A percentile compares a stretch with the other conserved stretches of the same genome.
Evolutionary conservation across 2,113 vertebrate genomes (phyloP).

Genomic region (Dipodomys stephensi): DNA sequence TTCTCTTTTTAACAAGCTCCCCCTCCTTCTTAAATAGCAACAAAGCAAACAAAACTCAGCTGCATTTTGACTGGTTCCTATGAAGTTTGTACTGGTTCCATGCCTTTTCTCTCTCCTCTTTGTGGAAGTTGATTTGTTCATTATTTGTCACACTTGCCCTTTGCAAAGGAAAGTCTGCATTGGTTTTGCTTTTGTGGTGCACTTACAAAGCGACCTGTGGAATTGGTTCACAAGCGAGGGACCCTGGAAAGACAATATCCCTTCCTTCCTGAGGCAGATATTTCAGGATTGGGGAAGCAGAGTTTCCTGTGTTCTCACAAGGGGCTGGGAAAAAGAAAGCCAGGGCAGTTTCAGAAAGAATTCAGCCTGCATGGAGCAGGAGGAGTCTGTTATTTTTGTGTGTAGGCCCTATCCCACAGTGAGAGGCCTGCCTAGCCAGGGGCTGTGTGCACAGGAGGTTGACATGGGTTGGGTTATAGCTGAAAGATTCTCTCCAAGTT

Average conservation of each 20-base stretch:
- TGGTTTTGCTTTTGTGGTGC: constrained; percentile 76
- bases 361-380: constrained; percentile 23
- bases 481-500: neutral
- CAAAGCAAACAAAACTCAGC: neutral
- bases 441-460: neutral
- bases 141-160: constrained; percentile 72
- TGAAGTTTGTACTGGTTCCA: neutral
- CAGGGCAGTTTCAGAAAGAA: constrained; percentile 75
- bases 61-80: neutral
- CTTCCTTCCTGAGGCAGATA: constrained; percentile 90
- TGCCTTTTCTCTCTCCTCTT: neutral
- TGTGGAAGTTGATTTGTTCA: constrained; percentile 74
- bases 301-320: constrained; percentile 89
- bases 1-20: constrained; percentile 6
- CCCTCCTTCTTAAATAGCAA: neutral
- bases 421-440: neutral
- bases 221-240: constrained; percentile 82
- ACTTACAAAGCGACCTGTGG: constrained; percentile 79
- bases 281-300: constrained; percentile 88
- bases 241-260: constrained; percentile 87
- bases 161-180: constrained; percentile 81
- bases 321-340: constrained; percentile 84
- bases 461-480: neutral
- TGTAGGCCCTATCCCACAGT: neutral
- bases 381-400: constrained; percentile 34